A percentile compares a stretch with the other conserved stretches of the same genome.
Conservation (phyloP, 2,797 vertebrate species). For the Acridotheres tristis region DNA sequence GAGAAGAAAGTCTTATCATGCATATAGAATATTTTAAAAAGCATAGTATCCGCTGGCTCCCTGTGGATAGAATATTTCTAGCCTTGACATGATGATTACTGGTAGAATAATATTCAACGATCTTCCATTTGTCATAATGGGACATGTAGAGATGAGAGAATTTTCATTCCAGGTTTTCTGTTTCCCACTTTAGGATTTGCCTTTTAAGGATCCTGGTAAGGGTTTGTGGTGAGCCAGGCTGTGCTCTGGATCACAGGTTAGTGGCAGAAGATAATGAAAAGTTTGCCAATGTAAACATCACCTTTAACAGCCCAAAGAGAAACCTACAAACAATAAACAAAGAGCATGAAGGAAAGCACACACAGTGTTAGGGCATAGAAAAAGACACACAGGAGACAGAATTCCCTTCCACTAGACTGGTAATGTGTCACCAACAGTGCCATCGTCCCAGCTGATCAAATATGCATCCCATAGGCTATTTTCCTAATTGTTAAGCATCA, state of each 20-base stretch:
- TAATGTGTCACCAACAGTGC: neutral
- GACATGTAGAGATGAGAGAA: neutral
- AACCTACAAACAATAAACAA: neutral
- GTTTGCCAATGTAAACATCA: neutral
- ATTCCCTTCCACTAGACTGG: neutral
- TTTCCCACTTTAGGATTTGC: neutral
- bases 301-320: neutral
- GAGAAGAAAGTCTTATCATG: slow-evolving; percentile 5
- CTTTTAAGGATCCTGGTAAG: neutral
- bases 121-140: neutral
- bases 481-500: neutral
- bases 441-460: neutral
- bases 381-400: neutral
- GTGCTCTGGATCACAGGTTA: neutral
- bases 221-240: neutral
- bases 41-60: neutral
- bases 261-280: neutral
- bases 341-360: neutral
- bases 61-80: slow-evolving; percentile 11
- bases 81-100: slow-evolving; percentile 4
- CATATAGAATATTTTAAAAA: neutral
- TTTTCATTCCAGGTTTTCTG: neutral
- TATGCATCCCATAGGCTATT: neutral
- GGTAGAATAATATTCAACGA: neutral
- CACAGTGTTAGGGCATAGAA: neutral